Base-by-base conservation (phyloP, 2,888 invertebrate species). In the Acleris sparsana region DNA sequence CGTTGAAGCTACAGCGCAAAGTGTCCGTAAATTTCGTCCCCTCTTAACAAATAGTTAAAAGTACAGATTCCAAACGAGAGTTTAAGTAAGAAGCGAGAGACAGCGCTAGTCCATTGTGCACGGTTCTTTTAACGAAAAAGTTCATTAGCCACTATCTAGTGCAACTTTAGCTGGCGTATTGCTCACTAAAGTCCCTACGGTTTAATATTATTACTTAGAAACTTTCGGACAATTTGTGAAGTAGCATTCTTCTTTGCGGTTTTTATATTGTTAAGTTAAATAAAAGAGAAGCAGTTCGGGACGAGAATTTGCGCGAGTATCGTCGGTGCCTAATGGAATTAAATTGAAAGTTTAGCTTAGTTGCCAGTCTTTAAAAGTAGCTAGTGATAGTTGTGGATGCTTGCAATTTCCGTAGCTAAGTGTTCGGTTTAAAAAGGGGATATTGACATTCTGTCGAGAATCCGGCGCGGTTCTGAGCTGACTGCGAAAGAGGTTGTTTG, bases 201-300 rank as follows among this genome's bases (percentile, higher is more conserved):
- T 69, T 72, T 72, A 73, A 75, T 67, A 73, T 72, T 75, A 73
- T 73, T 69, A 70, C 62, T 49, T 59, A 57, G 67, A 74, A 80
- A 81, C 75, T 84, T 80, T 74, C 73, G 70, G 75, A 75, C 78
- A 82, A 82, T 82, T 83, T 80, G 76, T 72, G 70, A 78, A 80
- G 77, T 78, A 74, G 76, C 75, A 78, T 82, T 81, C 17, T 39
- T 80, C 77, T 77, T 73, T 53, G 67, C 63, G 69, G 76, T 83
- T 85, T 87, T 86, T 86, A 79, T 80, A 79, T 73, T 75, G 73
- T 73, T 77, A 86, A 87, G 81, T 86, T 86, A 80, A 86, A 84
- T 83, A 75, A 80, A 80, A 78, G 74, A 69, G 74, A 75, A 82
- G 79, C 79, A 83, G 80, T 84, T 85, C 75, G 71, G 79, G 83